Conservation (phyloP, 2,113 vertebrate species). For the Ammodytes marinus region DNA sequence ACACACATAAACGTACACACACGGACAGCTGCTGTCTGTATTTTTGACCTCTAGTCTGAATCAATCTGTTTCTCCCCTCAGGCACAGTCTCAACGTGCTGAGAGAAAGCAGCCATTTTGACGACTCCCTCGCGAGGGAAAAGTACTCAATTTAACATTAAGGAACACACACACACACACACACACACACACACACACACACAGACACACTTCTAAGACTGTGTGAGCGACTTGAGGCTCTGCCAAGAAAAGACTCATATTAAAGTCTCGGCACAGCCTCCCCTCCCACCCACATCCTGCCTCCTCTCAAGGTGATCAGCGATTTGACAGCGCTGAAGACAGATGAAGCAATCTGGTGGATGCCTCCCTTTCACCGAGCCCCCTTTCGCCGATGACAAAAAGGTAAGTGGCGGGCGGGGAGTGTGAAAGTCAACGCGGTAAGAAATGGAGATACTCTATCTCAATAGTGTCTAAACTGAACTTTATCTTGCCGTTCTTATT, state of each 20-base stretch:
- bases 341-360: slow-evolving; percentile 72
- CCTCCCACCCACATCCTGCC: slow-evolving; percentile 12
- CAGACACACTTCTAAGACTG: neutral
- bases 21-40: slow-evolving; percentile 38
- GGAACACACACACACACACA: slow-evolving; percentile 27
- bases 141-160: slow-evolving; percentile 58
- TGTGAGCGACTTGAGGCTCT: slow-evolving; percentile 50
- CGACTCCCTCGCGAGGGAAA: slow-evolving; percentile 43
- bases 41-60: slow-evolving; percentile 60
- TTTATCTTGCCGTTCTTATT: slow-evolving; percentile 24
- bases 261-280: slow-evolving; percentile 55
- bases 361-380: slow-evolving; percentile 50
- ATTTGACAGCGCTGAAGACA: slow-evolving; percentile 78
- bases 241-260: slow-evolving; percentile 72
- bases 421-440: slow-evolving; percentile 34
- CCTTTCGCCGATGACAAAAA: slow-evolving; percentile 59
- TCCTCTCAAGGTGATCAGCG: slow-evolving; percentile 75
- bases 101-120: slow-evolving; percentile 59
- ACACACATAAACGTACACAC: neutral
- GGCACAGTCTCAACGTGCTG: slow-evolving; percentile 33
- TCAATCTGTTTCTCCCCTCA: slow-evolving; percentile 47
- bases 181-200: slow-evolving; percentile 11
- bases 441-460: slow-evolving; percentile 43
- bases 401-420: slow-evolving; percentile 48
- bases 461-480: slow-evolving; percentile 32